Conservation (phyloP, 2,113 vertebrate species). For the Datnioides undecimradiatus region DNA sequence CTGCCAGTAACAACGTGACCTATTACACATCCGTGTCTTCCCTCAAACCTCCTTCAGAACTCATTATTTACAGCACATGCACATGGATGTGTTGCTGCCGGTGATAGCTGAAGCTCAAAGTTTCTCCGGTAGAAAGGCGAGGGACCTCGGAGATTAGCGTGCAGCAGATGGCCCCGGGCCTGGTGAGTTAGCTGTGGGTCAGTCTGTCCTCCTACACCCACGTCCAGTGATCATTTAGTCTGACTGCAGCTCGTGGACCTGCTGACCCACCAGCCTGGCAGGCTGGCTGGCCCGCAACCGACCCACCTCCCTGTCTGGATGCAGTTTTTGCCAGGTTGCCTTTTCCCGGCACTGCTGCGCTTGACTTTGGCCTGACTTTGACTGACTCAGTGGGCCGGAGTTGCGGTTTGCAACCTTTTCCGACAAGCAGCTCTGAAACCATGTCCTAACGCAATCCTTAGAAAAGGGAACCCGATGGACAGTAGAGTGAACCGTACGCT, state of each 20-base stretch:
- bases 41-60: conserved; percentile 18
- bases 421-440: conserved; percentile 19
- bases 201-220: conserved; percentile 39
- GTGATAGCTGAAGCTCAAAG: conserved; percentile 18
- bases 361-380: conserved; percentile 75
- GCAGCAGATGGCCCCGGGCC: conserved; percentile 42
- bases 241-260: conserved; percentile 11
- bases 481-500: neutral
- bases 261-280: conserved; percentile 24
- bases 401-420: conserved; percentile 28
- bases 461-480: conserved; percentile 1
- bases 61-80: conserved; percentile 26
- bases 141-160: conserved; percentile 33
- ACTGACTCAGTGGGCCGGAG: conserved; percentile 40
- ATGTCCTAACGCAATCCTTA: neutral
- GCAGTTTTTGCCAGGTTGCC: conserved; percentile 41
- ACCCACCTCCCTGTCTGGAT: conserved; percentile 47
- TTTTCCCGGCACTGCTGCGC: conserved; percentile 40
- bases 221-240: conserved; percentile 31
- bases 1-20: conserved; percentile 43
- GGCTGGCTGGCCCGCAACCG: conserved; percentile 18
- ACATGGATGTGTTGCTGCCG: conserved; percentile 3
- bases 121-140: conserved; percentile 8
- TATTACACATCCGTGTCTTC: conserved; percentile 48
- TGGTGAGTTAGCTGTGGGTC: conserved; percentile 46